Conservation (phyloP, 2,888 invertebrate species). For the Nomada flava region DNA sequence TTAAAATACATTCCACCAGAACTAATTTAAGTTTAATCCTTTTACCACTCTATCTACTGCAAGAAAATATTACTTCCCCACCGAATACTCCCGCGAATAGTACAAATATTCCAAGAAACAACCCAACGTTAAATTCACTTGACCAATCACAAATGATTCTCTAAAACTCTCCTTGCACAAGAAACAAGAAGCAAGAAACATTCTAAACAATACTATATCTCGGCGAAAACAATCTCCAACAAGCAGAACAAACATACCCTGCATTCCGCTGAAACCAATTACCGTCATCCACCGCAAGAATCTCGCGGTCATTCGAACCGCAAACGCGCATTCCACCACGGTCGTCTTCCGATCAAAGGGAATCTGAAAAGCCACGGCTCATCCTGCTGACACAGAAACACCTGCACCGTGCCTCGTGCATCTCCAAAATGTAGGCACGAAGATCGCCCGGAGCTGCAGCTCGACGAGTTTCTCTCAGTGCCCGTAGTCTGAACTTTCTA, state of each 20-base stretch:
- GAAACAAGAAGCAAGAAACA: too few relatives aligned
- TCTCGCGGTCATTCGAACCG: constrained; percentile 2
- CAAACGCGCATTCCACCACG: neutral
- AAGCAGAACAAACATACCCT: neutral
- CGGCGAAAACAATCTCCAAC: neutral
- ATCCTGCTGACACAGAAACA: constrained; percentile 46
- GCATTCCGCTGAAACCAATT: neutral
- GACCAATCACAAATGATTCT: too few relatives aligned
- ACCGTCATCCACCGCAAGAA: constrained; percentile 7
- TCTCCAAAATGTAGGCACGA: constrained; percentile 62
- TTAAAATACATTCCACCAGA: too few relatives aligned
- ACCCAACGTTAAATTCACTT: too few relatives aligned
- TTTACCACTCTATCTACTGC: too few relatives aligned
- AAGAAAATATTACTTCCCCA: too few relatives aligned
- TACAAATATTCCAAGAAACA: too few relatives aligned
- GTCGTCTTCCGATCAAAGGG: constrained; percentile 16
- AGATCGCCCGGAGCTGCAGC: constrained; percentile 42
- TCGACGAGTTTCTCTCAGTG: constrained; percentile 58
- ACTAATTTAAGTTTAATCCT: too few relatives aligned
- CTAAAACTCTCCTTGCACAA: too few relatives aligned
- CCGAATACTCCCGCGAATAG: too few relatives aligned
- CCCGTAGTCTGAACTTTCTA: constrained; percentile 77
- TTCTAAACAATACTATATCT: too few relatives aligned
- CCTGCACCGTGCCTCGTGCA: constrained; percentile 46
- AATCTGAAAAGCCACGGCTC: constrained; percentile 22